Base-by-base conservation (phyloP, 2,888 invertebrate species). In the Andrena minutula region DNA sequence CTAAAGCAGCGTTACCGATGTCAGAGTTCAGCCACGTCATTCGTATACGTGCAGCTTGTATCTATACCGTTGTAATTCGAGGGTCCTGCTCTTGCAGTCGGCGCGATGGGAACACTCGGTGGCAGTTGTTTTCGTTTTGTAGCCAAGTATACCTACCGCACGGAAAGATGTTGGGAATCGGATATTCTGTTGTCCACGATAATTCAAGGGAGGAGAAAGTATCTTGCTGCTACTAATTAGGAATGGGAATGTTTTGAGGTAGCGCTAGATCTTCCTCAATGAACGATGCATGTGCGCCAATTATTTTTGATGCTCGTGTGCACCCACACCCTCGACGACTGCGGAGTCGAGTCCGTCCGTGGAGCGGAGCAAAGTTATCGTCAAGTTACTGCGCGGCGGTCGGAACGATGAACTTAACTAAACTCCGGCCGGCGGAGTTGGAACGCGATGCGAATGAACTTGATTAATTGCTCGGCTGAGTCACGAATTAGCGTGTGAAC, bases 391-490 rank as follows among this genome's bases (percentile, higher is more conserved):
- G 74, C 68, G 73, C 66, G 70, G 76, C 70, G 69, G 70, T 68
- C 70, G 71, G 78, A 72, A 86, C 75, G 73, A 79, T 78, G 64
- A 84, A 85, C 82, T 85, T 79, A 75, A 85, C 74, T 70, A 77
- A 89, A 87, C 85, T 86, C 74, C 71, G 60, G 75, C 53, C 53
- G 75, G 61, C 70, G 63, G 60, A 60, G 79, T 76, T 53, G 81
- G 56, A 69, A 65, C 77, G 74, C 86, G 85, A 88, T 86, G 90
- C 82, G 88, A 90, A 89, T 88, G 86, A 89, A 87, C 88, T 90
- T 86, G 88, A 91, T 91, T 91, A 91, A 91, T 91, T 91, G 86
- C 88, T 85, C 80, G 83, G 79, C 82, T 88, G 90, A 91, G 88
- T 89, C 89, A 90, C 84, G 87, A 90, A 89, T 88, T 87, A 86